Conservation (phyloP, 2,797 vertebrate genomes). For the Scolopax bukidnonensis region DNA sequence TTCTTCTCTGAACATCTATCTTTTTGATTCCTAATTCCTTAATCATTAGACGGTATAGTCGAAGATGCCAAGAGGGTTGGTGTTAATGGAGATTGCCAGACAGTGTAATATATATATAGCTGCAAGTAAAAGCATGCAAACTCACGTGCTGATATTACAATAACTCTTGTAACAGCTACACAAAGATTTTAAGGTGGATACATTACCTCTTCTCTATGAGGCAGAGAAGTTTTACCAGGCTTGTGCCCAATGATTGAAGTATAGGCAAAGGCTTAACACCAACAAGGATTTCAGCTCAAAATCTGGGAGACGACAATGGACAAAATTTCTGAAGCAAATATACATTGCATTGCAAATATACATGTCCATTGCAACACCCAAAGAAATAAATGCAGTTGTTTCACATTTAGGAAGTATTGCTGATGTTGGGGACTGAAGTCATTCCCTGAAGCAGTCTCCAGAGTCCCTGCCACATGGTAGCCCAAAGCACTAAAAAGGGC, state of each 20-base stretch:
- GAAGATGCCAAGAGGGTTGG: not conserved
- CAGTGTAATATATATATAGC: fast-evolving
- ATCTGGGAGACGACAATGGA: not conserved
- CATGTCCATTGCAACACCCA: not conserved
- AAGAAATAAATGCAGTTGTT: not conserved
- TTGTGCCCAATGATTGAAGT: not conserved
- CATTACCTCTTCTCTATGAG: not conserved
- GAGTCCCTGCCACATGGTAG: not conserved
- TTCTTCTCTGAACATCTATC: not conserved
- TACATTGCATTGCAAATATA: too few species aligned
- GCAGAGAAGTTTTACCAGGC: not conserved
- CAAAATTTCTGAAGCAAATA: not conserved
- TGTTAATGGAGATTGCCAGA: not conserved
- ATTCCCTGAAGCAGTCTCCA: not conserved
- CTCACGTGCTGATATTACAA: not conserved
- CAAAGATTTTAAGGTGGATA: not conserved
- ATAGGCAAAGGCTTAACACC: not conserved
- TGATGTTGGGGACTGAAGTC: not conserved
- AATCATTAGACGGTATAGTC: not conserved
- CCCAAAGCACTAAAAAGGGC: not conserved
- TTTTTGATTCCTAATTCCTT: not conserved
- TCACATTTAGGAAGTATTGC: not conserved
- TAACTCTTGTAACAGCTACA: not conserved
- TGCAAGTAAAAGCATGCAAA: not conserved
- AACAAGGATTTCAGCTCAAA: not conserved